phyloP scores from a whole-genome alignment of 1,140 invertebrate species.

The Tribolium castaneum region DNA sequence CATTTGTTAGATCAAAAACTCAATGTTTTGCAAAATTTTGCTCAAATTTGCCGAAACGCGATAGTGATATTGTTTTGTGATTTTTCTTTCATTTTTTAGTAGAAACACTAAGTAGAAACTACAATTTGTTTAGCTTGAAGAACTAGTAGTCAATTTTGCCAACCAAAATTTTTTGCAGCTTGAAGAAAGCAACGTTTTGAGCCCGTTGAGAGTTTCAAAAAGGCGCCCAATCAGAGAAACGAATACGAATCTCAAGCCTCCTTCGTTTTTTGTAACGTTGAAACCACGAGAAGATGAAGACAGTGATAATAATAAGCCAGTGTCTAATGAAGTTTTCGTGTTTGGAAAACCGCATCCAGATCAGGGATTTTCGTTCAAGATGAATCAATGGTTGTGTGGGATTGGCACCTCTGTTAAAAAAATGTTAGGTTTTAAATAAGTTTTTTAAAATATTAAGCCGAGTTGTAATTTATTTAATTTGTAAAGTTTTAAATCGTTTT shows the following conservation, averaged over 20 bases:
- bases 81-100: too few relatives aligned
- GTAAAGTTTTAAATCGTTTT: too few relatives aligned
- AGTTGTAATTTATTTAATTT: neutral
- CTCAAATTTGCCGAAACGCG: too few relatives aligned
- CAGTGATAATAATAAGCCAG: neutral
- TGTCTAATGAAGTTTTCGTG: conserved; percentile 46
- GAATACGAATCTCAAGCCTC: neutral
- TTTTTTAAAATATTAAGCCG: neutral
- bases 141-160: neutral
- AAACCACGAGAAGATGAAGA: conserved; percentile 10
- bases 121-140: too few relatives aligned
- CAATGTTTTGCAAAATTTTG: too few relatives aligned
- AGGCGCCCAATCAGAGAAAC: conserved; percentile 2
- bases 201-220: conserved; percentile 9
- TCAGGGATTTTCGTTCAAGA: conserved; percentile 45
- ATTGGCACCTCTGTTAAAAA: conserved; percentile 49
- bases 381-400: conserved; percentile 48
- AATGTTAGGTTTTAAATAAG: conserved; percentile 48
- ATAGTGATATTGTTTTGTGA: too few relatives aligned
- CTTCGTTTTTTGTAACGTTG: neutral
- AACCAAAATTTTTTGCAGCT: too few relatives aligned
- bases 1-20: too few relatives aligned
- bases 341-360: conserved; percentile 48
- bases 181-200: neutral
- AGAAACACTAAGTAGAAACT: too few relatives aligned